Evolutionary conservation across 1,140 invertebrate species (phyloP), one percentile per base, ranked within the genome.

Genomic region (Neelides sp.): DNA sequence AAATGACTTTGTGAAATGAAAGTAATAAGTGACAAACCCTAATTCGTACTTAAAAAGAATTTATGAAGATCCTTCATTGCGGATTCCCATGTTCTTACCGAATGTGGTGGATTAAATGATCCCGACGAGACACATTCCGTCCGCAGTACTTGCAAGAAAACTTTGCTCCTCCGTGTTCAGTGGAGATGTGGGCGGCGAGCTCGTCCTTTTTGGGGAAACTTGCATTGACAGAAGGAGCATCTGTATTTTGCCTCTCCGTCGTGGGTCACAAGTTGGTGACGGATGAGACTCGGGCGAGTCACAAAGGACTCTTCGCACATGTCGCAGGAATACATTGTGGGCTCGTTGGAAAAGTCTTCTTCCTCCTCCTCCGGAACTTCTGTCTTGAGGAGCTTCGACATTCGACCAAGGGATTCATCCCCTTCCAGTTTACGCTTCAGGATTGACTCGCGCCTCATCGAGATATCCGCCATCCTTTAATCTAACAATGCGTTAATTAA

Each of bases 91-190:
- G 37, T 1, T 48, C 48, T 40, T 55, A 47, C 30, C 35, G 22
- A 15, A 52, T 56, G 23, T 52, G 49, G 4, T 36, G 26, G 13
- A 43, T 46, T 23, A 56, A 44, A 37, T 56, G 44, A 32, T 56
- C 49, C 13, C 45, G 30, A 28, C 49, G 34, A 3, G 43, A 48
- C n/a, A 50, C 39, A 30, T 51, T 50, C 35, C 50, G 34, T 5
- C 35, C 10, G 28, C 54, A 52, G 10, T 56, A 49, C 24, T 41
- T 37, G 32, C 54, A 55, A 1, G 46, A 17, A 52, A 52, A 52
- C 5, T 56, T 56, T n/a, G 49, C 48, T 28, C 54, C 50, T 28
- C 54, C 54, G 34, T 57, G 55, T 28, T 53, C 44, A 28, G 7
- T 23, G 5, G 50, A 20, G 40, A 57, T 39, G 23, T 53, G 55